These are phyloP conservation scores for Copidosoma floridanum DNA, from an alignment of 1,140 invertebrate genomes.

Conservation along the genomic window DNA sequence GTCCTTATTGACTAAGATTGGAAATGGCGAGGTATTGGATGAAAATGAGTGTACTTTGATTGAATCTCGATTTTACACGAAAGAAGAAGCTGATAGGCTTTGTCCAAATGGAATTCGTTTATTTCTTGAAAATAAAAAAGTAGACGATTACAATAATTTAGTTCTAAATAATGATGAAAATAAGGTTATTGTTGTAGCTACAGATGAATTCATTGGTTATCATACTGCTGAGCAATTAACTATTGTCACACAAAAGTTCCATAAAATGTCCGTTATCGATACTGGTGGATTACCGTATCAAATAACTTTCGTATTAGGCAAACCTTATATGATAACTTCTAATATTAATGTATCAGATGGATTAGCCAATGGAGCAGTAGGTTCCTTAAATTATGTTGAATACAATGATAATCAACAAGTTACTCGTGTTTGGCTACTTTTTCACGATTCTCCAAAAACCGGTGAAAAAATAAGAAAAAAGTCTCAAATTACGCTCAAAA, in stretches of 20 bases:
- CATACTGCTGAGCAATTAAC: conserved; percentile 27
- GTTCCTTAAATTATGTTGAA: conserved; percentile 41
- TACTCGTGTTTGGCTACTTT: too few species aligned
- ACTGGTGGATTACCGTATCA: conserved; percentile 44
- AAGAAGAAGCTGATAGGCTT: conserved; percentile 17
- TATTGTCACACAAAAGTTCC: conserved; percentile 34
- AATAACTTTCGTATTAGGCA: conserved; percentile 36
- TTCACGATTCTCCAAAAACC: too few species aligned
- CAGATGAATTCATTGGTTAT: conserved; percentile 29
- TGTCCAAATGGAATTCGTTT: conserved; percentile 32
- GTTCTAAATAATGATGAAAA: conserved; percentile 31
- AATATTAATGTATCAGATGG: conserved; percentile 47
- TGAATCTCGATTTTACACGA: conserved; percentile 31
- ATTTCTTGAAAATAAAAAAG: conserved; percentile 27
- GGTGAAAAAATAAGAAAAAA: too few species aligned
- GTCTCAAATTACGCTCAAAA: too few species aligned
- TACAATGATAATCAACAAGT: too few species aligned
- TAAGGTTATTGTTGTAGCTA: conserved; percentile 33
- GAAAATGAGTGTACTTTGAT: conserved; percentile 25
- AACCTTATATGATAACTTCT: conserved; percentile 43
- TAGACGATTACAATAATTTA: conserved; percentile 30
- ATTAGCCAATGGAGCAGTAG: conserved; percentile 44
- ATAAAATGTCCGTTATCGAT: conserved; percentile 42
- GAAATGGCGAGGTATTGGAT: conserved; percentile 30
- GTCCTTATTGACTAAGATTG: conserved; percentile 39